Base-by-base conservation (phyloP, 2,888 invertebrate genomes). In the Caenorhabditis sp. region DNA sequence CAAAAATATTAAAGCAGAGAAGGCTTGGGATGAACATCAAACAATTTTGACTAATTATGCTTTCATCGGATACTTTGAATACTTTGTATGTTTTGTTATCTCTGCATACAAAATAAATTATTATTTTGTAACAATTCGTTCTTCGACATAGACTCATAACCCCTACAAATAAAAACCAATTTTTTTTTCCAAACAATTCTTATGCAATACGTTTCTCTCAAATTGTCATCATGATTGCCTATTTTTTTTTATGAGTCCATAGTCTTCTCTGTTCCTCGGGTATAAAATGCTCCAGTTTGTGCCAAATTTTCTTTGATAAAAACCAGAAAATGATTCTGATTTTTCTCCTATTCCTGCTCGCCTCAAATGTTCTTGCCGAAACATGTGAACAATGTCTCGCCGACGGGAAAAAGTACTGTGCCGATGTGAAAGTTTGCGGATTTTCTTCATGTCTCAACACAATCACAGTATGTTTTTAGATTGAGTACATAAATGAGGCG, bases 381-480 rank as follows among this genome's bases (percentile, higher is more conserved):
- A 17, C 43, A 10, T 43, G 43, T 17, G 43, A 43, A 14, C 5
- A 43, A 17, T 43, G 43, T 43, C 10, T 43, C 17, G 43, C 43
- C 3, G 12, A 10, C 5, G 43, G 43, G 21, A 69, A 63, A 43
- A 10, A 43, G n/a, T 70, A 43, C 23, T 70, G 66, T 23, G 70
- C 70, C 0, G 64, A 67, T 36, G 52, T 63, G 1, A 60, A 67
- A 26, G 59, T 67, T 14, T 72, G 72, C 49, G 61, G 57, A 21
- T 59, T 58, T 10, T 58, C 64, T 17, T 49, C 61, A 0, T 72
- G 72, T 36, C 17, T 67, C 5, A 67, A 72, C 25, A 72, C 60
- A 8, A 67, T 72, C 54, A 72, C 67, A 26, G 71, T 71, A 67
- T 5, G 25, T 23, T 23, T 23, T 7, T n/a, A n/a, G n/a, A n/a